Conservation (phyloP, 2,797 vertebrate genomes). For the Rousettus madagascariensis region DNA sequence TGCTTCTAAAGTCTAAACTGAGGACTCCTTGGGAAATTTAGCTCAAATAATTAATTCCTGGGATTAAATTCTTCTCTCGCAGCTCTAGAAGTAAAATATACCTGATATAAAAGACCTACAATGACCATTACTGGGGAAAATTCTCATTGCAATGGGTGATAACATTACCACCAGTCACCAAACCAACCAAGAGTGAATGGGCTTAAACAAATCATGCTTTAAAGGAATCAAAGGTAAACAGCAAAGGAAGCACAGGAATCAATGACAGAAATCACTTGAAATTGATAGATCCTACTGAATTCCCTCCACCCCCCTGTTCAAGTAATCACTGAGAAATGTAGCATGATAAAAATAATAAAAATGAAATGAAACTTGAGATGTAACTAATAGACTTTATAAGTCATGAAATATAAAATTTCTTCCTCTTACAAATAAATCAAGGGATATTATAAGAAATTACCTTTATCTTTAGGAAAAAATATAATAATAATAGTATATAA, state of each 20-base stretch:
- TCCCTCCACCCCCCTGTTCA: background rate
- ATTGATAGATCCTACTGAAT: background rate
- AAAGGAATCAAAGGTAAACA: background rate
- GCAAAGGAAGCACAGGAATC: background rate
- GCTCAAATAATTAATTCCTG: conserved; percentile 37
- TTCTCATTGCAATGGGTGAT: background rate
- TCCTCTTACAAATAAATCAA: background rate
- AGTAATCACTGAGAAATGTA: conserved; percentile 38
- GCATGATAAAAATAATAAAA: background rate
- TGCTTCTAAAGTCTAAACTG: background rate
- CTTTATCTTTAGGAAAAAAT: background rate
- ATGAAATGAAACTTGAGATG: background rate
- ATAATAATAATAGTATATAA: background rate
- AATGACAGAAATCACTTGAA: conserved; percentile 7
- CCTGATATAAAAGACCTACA: background rate
- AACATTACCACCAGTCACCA: background rate
- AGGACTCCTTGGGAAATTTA: conserved; percentile 36
- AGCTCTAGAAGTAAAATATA: background rate
- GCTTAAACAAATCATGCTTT: background rate
- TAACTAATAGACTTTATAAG: background rate
- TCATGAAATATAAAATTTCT: background rate
- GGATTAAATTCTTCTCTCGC: conserved; percentile 41
- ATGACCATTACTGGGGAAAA: background rate
- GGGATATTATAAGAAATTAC: background rate
- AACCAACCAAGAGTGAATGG: background rate